A percentile compares a stretch with the other conserved stretches of the same genome.
phyloP scores from a whole-genome alignment of 2,797 vertebrate genomes.

The Chromis chromis region DNA sequence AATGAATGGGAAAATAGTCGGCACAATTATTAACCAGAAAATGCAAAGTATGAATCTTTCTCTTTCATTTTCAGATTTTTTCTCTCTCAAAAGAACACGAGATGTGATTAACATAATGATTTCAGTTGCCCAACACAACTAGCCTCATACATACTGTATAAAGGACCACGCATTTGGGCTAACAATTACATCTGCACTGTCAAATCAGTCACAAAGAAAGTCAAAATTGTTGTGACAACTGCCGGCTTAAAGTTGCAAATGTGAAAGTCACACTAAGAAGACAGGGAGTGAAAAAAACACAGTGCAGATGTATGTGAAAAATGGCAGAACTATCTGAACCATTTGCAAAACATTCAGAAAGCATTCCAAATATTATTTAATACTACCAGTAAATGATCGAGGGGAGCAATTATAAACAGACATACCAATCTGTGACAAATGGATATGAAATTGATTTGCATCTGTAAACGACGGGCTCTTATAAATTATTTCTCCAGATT shows the following conservation, averaged over 20 bases:
- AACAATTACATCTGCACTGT: slow-evolving; percentile 34
- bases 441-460: slow-evolving; percentile 62
- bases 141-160: not conserved
- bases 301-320: slow-evolving; percentile 15
- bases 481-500: slow-evolving; percentile 48
- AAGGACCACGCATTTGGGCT: slow-evolving; percentile 5
- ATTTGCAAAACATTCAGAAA: slow-evolving; percentile 48
- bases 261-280: slow-evolving; percentile 44
- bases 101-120: not conserved
- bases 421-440: slow-evolving; percentile 50
- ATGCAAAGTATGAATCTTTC: not conserved
- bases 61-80: too few species aligned
- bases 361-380: slow-evolving; percentile 51
- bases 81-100: too few species aligned
- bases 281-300: not conserved
- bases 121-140: not conserved
- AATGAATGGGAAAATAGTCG: not conserved
- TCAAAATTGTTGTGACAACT: slow-evolving; percentile 7
- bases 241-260: slow-evolving; percentile 35
- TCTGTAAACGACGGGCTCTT: slow-evolving; percentile 44
- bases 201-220: slow-evolving; percentile 32
- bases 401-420: slow-evolving; percentile 44
- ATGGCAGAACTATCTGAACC: slow-evolving; percentile 23
- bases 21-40: not conserved
- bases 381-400: slow-evolving; percentile 29